Conservation (phyloP, 2,888 invertebrate genomes). For the Watsonalla cultraria region DNA sequence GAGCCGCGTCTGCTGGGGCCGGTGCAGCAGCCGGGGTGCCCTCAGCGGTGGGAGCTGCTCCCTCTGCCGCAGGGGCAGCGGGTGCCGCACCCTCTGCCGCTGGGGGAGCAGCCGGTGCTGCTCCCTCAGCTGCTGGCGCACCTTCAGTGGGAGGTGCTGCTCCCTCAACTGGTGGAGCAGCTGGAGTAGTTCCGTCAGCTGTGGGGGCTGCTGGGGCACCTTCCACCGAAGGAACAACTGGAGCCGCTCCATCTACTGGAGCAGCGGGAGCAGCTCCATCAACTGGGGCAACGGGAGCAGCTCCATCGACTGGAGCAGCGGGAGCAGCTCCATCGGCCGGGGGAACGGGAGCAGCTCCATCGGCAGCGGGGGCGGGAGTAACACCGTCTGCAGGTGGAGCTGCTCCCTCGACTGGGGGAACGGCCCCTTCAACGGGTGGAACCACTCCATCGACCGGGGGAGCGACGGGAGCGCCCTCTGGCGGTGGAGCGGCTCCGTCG, state of each 20-base stretch:
- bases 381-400: conserved; percentile 30
- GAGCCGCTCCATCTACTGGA: conserved; percentile 25
- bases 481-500: conserved; percentile 40
- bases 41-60: conserved; percentile 17
- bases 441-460: conserved; percentile 8
- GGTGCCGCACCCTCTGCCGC: conserved; percentile 20
- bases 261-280: conserved; percentile 25
- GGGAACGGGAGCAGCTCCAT: conserved; percentile 27
- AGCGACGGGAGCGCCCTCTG: conserved; percentile 25
- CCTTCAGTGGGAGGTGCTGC: conserved; percentile 24
- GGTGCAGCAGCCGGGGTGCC: conserved; percentile 19
- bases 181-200: conserved; percentile 37
- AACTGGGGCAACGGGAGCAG: conserved; percentile 30
- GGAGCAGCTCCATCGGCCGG: conserved; percentile 20
- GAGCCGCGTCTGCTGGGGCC: conserved; percentile 9
- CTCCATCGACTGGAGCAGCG: conserved; percentile 39
- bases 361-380: conserved; percentile 23
- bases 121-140: conserved; percentile 27
- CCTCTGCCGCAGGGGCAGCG: conserved; percentile 21
- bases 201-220: conserved; percentile 34
- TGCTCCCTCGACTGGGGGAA: conserved; percentile 28
- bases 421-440: conserved; percentile 34
- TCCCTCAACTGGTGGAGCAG: conserved; percentile 25
- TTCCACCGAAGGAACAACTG: conserved; percentile 35
- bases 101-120: conserved; percentile 29